Evolutionary conservation across 1,140 invertebrate species (phyloP), one percentile per base, ranked within the genome.

Genomic region (Drosophila ironensis): DNA sequence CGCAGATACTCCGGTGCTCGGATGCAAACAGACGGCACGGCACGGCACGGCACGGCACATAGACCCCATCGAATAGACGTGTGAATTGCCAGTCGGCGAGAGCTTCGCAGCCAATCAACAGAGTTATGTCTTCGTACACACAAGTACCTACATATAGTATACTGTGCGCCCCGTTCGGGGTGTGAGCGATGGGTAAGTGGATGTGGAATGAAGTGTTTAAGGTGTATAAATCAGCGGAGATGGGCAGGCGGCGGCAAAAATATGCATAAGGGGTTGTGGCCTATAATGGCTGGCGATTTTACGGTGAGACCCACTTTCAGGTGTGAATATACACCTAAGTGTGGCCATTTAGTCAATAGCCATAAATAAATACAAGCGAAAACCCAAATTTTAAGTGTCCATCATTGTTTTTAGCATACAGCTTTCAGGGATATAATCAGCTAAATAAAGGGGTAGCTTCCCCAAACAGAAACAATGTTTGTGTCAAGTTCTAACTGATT

Each of bases 31-130:
- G 35, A 74, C 35, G n/a, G n/a, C n/a, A n/a, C n/a, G n/a, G n/a
- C n/a, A n/a, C n/a, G n/a, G n/a, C n/a, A n/a, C n/a, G n/a, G n/a
- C n/a, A n/a, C 50, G 19, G 16, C 28, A 59, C 24, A 47, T 37
- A 37, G 24, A 51, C n/a, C 7, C 44, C 45, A 42, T 27, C 20
- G 48, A 38, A 70, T 56, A 57, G 59, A 70, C 67, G 69, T 74
- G 54, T 72, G 47, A 75, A 76, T 76, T 64, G 56, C 42, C 57
- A 38, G 33, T 60, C 33, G n/a, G n/a, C n/a, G 57, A 64, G 25
- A 48, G 53, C 64, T 72, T 64, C 25, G 41, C 42, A 64, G 57
- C 69, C 68, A 72, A 72, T 72, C 68, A 41, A 54, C 35, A 44
- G 42, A 72, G 57, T 54, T 54, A 71, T 54, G 25, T 37, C 61